These are phyloP conservation scores for Scrobipalpa atriplicella DNA, from an alignment of 2,888 invertebrate species.

Conservation along the genomic window DNA sequence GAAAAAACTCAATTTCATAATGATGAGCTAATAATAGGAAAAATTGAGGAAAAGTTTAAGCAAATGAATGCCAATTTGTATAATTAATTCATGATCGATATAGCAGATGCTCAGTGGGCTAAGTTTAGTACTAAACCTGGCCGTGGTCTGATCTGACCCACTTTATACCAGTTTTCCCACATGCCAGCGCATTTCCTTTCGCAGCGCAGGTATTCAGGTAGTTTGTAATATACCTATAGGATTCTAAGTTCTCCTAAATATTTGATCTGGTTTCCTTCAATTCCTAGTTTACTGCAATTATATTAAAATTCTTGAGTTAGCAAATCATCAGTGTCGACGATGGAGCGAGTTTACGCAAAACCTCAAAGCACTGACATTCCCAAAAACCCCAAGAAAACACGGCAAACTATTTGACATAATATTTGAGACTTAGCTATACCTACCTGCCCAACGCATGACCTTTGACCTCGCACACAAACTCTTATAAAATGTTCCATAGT, in stretches of 20 bases:
- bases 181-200: constrained; percentile 8
- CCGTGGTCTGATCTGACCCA: constrained; percentile 11
- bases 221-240: no score
- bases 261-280: no score
- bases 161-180: constrained; percentile 16
- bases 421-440: not conserved
- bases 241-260: no score
- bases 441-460: not conserved
- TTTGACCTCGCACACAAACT: constrained; percentile 1
- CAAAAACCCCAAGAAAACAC: no score
- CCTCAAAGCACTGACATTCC: no score
- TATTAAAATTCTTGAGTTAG: no score
- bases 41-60: not conserved
- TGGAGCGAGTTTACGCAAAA: no score
- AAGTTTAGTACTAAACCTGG: constrained; percentile 6
- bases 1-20: no score
- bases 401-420: not conserved
- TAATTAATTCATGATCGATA: constrained; percentile 6
- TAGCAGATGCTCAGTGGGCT: not conserved
- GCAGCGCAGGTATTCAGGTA: not conserved
- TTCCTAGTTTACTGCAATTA: no score
- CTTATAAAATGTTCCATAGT: not conserved
- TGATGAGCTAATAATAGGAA: no score
- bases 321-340: no score
- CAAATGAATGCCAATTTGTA: not conserved